Evolutionary conservation across 1,140 invertebrate genomes (phyloP).

Genomic region (Drosophila pectinifera): DNA sequence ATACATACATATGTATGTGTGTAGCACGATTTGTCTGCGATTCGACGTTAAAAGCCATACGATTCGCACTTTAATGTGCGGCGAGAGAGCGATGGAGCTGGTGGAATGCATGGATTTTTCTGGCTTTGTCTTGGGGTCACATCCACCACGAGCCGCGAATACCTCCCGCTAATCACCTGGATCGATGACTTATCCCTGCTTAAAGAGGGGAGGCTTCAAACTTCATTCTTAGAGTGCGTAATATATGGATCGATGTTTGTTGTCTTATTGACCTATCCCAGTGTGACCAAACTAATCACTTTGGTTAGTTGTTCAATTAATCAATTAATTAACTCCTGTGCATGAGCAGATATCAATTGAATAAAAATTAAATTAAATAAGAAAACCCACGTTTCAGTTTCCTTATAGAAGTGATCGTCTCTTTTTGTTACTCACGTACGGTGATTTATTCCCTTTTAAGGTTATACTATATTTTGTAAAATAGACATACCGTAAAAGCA

Average conservation of each 20-base stretch:
- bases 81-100: conserved; percentile 1
- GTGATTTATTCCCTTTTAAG: too few relatives aligned
- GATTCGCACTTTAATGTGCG: conserved; percentile 14
- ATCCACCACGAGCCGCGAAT: conserved; percentile 28
- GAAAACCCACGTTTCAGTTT: neutral
- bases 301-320: neutral
- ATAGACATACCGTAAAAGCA: too few relatives aligned
- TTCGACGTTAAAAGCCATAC: conserved; percentile 4
- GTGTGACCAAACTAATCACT: neutral
- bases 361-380: neutral
- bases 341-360: too few relatives aligned
- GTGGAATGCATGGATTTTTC: conserved; percentile 19
- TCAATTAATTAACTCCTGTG: too few relatives aligned
- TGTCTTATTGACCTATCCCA: too few relatives aligned
- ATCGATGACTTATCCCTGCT: conserved; percentile 13
- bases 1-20: neutral
- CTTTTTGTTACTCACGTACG: too few relatives aligned
- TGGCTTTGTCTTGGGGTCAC: conserved; percentile 40
- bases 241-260: too few relatives aligned
- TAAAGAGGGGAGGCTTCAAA: neutral
- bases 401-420: too few relatives aligned
- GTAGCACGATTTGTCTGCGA: neutral
- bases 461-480: too few relatives aligned
- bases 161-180: conserved; percentile 10
- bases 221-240: neutral